Percentiles rank a stretch among this genome's conserved stretches.
These are phyloP conservation scores for Cerastis rubricosa DNA, from an alignment of 2,888 invertebrate genomes.

Conservation along the genomic window DNA sequence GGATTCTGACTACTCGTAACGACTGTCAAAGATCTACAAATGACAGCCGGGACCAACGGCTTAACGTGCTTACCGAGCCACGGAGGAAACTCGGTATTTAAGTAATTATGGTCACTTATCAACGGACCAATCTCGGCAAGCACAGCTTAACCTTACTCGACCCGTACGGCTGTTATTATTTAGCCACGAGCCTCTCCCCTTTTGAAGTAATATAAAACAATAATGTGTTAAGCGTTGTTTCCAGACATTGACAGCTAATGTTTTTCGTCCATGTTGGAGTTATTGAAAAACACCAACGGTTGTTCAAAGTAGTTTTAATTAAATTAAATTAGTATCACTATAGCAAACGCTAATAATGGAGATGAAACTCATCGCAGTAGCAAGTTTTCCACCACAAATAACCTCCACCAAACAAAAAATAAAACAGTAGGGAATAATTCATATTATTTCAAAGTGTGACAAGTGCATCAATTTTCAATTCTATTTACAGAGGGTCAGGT, in stretches of 20 bases:
- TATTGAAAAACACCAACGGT: not conserved
- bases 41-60: too few species aligned
- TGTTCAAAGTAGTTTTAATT: not conserved
- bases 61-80: too few species aligned
- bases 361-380: constrained; percentile 32
- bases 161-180: too few species aligned
- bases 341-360: not conserved
- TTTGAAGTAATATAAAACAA: not conserved
- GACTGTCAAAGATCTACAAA: too few species aligned
- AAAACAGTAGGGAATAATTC: not conserved
- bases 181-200: too few species aligned
- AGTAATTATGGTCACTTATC: too few species aligned
- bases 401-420: not conserved
- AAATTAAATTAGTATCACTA: not conserved
- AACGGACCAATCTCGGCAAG: too few species aligned
- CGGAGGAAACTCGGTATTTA: too few species aligned
- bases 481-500: constrained; percentile 29
- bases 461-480: constrained; percentile 32
- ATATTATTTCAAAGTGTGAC: constrained; percentile 8
- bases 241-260: not conserved
- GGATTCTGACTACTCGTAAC: too few species aligned
- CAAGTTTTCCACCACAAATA: constrained; percentile 24
- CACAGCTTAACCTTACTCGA: too few species aligned
- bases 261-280: not conserved
- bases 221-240: not conserved